Conservation (phyloP, 2,888 invertebrate species). For the Axea sp. region DNA sequence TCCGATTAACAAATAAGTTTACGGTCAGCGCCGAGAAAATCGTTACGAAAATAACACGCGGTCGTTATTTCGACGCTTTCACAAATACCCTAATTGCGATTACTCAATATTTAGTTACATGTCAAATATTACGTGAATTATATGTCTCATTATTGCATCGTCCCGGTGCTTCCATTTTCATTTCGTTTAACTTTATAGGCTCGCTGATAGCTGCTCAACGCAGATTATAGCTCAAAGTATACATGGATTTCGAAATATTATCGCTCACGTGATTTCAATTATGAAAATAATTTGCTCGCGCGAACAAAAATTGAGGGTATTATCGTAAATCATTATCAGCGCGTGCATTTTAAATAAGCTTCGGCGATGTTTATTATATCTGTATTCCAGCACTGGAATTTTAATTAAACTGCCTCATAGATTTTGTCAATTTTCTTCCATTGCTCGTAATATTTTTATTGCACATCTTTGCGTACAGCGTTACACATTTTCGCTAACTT, state of each 20-base stretch:
- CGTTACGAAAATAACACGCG: conserved; percentile 40
- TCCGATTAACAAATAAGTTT: conserved; percentile 22
- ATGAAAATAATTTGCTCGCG: conserved; percentile 8
- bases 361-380: too few relatives aligned
- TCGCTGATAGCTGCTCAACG: conserved; percentile 10
- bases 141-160: conserved; percentile 50
- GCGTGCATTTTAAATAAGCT: not conserved
- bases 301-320: not conserved
- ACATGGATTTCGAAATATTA: conserved; percentile 19
- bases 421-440: too few relatives aligned
- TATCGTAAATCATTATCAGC: not conserved
- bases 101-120: conserved; percentile 59
- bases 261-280: conserved; percentile 27
- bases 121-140: conserved; percentile 55
- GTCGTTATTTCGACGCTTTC: conserved; percentile 46
- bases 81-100: conserved; percentile 59
- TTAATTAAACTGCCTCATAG: too few relatives aligned
- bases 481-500: too few relatives aligned
- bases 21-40: not conserved
- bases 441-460: too few relatives aligned
- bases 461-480: too few relatives aligned
- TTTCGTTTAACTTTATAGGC: conserved; percentile 22
- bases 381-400: too few relatives aligned
- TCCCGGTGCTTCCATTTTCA: conserved; percentile 33
- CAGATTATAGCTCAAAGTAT: conserved; percentile 14